These are phyloP conservation scores for Protonibea diacanthus DNA, from an alignment of 2,797 vertebrate species.

Conservation along the genomic window DNA sequence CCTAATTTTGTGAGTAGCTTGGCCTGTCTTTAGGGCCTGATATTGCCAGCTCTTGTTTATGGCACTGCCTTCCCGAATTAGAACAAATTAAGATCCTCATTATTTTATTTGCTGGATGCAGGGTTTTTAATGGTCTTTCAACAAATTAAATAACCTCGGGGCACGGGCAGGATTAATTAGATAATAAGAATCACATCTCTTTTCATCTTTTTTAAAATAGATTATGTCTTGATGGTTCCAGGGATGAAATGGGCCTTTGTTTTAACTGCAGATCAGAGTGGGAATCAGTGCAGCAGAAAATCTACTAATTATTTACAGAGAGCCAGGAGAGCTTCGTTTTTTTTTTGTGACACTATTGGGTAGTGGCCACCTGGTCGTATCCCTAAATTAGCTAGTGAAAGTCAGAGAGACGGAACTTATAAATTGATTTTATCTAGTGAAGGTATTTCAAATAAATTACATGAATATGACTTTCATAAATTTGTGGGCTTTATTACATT, in stretches of 20 bases:
- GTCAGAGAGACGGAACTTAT: constrained; percentile 16
- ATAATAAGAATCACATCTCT: constrained; percentile 86
- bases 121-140: constrained; percentile 87
- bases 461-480: background rate
- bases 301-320: constrained; percentile 74
- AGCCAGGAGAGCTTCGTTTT: constrained; percentile 49
- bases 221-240: constrained; percentile 81
- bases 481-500: background rate
- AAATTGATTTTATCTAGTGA: constrained; percentile 21
- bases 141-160: constrained; percentile 88
- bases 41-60: constrained; percentile 82
- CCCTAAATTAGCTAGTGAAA: constrained; percentile 41
- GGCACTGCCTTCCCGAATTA: constrained; percentile 78
- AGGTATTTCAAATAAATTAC: constrained; percentile 20
- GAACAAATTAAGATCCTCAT: constrained; percentile 87
- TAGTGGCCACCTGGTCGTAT: constrained; percentile 57
- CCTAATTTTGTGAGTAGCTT: constrained; percentile 80
- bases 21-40: constrained; percentile 74
- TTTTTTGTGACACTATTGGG: constrained; percentile 38
- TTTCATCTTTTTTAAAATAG: constrained; percentile 77
- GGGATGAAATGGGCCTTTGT: constrained; percentile 81
- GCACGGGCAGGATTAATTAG: constrained; percentile 86
- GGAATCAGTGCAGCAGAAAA: constrained; percentile 74
- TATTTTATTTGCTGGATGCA: constrained; percentile 86
- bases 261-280: constrained; percentile 78